Base-by-base conservation (phyloP, 2,888 invertebrate species). In the Apomyelois bistriatella region DNA sequence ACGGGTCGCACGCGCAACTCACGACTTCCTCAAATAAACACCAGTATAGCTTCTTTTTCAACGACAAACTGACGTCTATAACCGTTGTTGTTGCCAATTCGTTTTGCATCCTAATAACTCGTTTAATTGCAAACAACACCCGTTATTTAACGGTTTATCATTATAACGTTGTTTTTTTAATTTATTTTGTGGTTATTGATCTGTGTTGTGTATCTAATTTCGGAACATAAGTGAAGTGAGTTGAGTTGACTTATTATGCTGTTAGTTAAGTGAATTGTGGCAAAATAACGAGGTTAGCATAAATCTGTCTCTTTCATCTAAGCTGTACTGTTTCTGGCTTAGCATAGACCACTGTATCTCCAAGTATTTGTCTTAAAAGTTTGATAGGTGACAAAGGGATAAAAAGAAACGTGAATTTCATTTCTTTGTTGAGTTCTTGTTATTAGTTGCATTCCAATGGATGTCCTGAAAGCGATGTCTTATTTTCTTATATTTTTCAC, bases 31-130 rank as follows among this genome's bases (percentile, higher is more conserved):
- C 43, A 48, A 57, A 37, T 32, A 53, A 38, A 15, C 4, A 15
- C 40, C 58, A 64, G 64, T 64, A 41, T 46, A 13, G 58, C 54
- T 53, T 57, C 60, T 59, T 57, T 55, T 54, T 52, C 58, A 52
- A 48, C n/a, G 37, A 42, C 42, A 51, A 60, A 54, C 54, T 60
- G 60, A 61, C 64, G 61, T 61, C 49, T 10, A 38, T 41, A n/a
- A 47, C 32, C 13, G 46, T 47, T 13, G 22, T 8, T 13, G 7
- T 12, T 8, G 15, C 32, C 1, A 32, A 4, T 10, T 9, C 1
- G 3, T 7, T 32, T 32, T 32, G 32, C 32, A 32, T 22, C 22
- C 22, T 22, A 22, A 5, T 32, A 32, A 32, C 32, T 7, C 10
- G 32, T 12, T 42, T 42, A 3, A 28, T 43, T 12, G 28, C n/a